Percentiles rank a stretch among this genome's conserved stretches.
These are phyloP conservation scores for Myathropa florea DNA, from an alignment of 2,888 invertebrate genomes.

Conservation along the genomic window DNA sequence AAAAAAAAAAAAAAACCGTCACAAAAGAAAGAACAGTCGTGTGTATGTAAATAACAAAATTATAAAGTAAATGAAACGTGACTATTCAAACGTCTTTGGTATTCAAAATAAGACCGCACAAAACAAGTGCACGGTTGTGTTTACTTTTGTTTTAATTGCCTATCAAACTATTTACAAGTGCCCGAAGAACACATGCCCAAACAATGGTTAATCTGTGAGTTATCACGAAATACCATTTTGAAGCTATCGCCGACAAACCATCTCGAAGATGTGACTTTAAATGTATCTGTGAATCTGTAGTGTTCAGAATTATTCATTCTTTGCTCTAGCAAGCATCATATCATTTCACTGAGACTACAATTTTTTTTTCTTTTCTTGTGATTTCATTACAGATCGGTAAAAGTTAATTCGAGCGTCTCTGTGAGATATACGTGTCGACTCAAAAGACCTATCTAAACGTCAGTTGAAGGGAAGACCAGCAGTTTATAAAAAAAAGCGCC, in stretches of 20 bases:
- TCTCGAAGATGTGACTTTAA: background rate
- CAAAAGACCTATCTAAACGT: background rate
- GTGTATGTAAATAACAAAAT: constrained; percentile 1
- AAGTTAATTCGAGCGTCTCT: constrained; percentile 51
- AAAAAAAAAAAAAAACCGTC: background rate
- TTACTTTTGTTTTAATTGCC: constrained; percentile 8
- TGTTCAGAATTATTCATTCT: background rate
- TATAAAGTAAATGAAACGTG: constrained; percentile 45
- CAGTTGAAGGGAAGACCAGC: background rate
- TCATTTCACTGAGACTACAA: background rate
- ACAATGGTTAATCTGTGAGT: constrained; percentile 13
- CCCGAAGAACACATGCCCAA: background rate
- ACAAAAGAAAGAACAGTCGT: background rate
- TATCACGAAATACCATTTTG: constrained; percentile 16
- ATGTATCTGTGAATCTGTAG: background rate
- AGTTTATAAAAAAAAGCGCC: background rate
- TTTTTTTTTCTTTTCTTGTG: constrained; percentile 10
- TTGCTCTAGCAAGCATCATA: background rate
- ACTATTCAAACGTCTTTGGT: constrained; percentile 25
- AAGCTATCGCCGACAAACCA: background rate
- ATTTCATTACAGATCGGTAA: constrained; percentile 75
- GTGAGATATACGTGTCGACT: constrained; percentile 24
- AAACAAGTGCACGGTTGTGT: background rate
- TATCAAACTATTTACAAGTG: constrained; percentile 6
- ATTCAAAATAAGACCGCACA: constrained; percentile 4